Conservation (phyloP, 2,797 vertebrate species). For the Psittacula echo region DNA sequence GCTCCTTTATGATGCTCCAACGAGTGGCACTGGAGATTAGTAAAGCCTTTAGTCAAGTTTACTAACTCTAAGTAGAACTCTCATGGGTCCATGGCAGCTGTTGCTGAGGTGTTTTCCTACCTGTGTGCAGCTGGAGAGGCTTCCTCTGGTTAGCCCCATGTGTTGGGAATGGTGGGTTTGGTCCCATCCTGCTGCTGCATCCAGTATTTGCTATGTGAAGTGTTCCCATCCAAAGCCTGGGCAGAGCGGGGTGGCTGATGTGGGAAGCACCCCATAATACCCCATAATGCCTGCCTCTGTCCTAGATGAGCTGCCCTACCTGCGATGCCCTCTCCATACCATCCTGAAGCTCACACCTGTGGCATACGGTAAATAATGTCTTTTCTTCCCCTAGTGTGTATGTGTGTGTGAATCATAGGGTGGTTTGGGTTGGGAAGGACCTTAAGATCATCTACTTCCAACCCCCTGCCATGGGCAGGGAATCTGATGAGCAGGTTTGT, state of each 20-base stretch:
- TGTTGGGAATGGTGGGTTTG: not conserved
- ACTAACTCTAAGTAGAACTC: not conserved
- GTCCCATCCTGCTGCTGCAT: not conserved
- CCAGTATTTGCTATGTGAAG: not conserved
- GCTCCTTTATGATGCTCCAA: not conserved
- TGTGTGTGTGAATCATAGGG: not conserved
- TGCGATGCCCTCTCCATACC: slow-evolving; percentile 94
- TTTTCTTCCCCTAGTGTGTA: rapidly evolving
- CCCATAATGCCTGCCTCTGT: rapidly evolving
- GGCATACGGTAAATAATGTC: slow-evolving; percentile 86
- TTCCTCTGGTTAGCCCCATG: not conserved
- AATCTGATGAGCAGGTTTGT: not conserved
- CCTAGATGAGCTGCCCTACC: slow-evolving; percentile 92
- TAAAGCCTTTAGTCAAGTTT: rapidly evolving
- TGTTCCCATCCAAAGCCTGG: not conserved
- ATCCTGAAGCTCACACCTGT: slow-evolving; percentile 94
- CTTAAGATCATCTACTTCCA: not conserved
- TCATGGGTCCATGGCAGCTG: rapidly evolving
- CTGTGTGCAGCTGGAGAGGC: rapidly evolving
- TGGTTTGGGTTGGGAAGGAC: not conserved
- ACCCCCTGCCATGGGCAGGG: not conserved
- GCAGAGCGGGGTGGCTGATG: not conserved
- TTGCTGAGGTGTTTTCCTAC: not conserved
- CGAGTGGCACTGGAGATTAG: not conserved
- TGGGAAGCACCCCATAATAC: not conserved